Base-by-base conservation (phyloP, 2,797 vertebrate genomes). In the Alauda arvensis region DNA sequence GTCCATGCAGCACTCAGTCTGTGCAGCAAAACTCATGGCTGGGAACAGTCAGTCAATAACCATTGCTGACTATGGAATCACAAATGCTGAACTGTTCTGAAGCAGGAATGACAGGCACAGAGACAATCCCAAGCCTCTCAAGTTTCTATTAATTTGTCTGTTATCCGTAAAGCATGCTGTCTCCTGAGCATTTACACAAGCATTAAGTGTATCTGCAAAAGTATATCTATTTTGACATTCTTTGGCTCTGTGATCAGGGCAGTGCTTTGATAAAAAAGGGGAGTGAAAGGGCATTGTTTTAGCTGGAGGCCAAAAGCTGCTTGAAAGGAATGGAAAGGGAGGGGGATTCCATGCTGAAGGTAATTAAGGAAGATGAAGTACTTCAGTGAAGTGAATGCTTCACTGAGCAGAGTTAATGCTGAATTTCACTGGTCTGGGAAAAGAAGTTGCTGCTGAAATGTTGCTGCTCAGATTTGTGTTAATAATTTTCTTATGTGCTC, bases 291-390 rank as follows among this genome's bases (percentile, higher is more conserved):
- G 17, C 33, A 51, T 87, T 88, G 48, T 57, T 92, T 79, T 93
- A 91, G 83, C 89, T 89, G 61, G 87, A 88, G 71, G 81, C 34
- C n/a, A 70, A 89, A 84, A 66, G 33, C 57, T 82, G 31, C 65
- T 82, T 71, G 68, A 77, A 93, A 55, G 71, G 85, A 88, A 81
- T 65, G n/a, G 52, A 78, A 72, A 83, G 43, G 37, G 72, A 88
- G 74, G 15, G 37, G 3, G 12, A 57, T 75, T 93, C 65, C 37
- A 42, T 42, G 26, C 46, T 89, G 81, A 92, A 71, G 46, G 48
- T 92, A 74, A 89, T 86, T 71, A 77, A 77, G 60, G 46, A 85
- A 77, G 83, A 78, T 67, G 14, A 93, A 93, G 69, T 86, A 55
- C 40, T 91, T 89, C 55, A 79, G 42, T 81, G n/a, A 88, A 88